These are phyloP conservation scores for Platichthys flesus DNA, from an alignment of 2,113 vertebrate genomes.

Conservation along the genomic window DNA sequence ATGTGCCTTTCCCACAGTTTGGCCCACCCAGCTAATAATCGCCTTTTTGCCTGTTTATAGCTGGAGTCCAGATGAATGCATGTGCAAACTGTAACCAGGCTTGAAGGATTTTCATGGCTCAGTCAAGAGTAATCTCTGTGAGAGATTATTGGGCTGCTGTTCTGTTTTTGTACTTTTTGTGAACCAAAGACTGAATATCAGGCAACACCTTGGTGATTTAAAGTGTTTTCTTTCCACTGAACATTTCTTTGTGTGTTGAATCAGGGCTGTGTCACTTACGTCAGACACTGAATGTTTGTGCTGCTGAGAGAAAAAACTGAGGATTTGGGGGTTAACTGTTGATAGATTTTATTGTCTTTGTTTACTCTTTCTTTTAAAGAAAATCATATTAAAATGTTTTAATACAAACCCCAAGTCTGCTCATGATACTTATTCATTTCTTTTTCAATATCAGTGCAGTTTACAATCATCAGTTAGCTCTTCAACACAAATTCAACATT, in stretches of 20 bases:
- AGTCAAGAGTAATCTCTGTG: constrained; percentile 21
- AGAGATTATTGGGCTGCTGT: not conserved
- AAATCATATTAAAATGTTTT: constrained; percentile 29
- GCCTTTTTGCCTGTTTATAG: constrained; percentile 43
- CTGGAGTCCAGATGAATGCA: constrained; percentile 17
- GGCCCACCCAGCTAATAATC: constrained; percentile 53
- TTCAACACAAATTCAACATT: not conserved
- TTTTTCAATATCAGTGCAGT: not conserved
- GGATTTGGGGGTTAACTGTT: not conserved
- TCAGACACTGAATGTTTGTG: not conserved
- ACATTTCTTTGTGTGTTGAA: not conserved
- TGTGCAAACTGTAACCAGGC: constrained; percentile 51
- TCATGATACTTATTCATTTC: not conserved
- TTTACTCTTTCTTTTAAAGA: constrained; percentile 30
- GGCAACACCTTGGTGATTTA: constrained; percentile 25
- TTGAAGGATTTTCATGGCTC: constrained; percentile 24
- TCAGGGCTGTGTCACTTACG: constrained; percentile 2
- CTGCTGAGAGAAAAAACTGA: constrained; percentile 17
- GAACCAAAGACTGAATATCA: constrained; percentile 62
- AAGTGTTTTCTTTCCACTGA: not conserved
- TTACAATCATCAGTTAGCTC: not conserved
- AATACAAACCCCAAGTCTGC: not conserved
- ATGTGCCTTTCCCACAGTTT: constrained; percentile 43
- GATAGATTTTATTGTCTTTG: constrained; percentile 29
- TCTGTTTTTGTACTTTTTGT: not conserved